Base-by-base conservation (phyloP, 1,140 invertebrate species). In the Rhagoletis zephyria region DNA sequence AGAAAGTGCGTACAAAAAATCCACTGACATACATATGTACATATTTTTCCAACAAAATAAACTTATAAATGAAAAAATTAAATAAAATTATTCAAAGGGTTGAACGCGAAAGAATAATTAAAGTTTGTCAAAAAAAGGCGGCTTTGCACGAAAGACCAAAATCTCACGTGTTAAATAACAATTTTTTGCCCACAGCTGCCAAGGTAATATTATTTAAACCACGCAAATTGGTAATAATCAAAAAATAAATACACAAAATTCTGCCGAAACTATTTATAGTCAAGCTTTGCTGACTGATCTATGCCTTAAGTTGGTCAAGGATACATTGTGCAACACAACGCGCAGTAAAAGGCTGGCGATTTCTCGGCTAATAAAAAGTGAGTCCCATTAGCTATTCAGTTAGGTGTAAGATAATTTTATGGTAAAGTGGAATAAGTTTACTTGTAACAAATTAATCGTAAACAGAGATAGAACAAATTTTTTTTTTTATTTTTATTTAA, bases 61-160 rank as follows among this genome's bases (percentile, higher is more conserved):
- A 63, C 4, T 51, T 40, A 85, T 9, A 65, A 16, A 85, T 88
- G 88, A 85, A 90, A 88, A 90, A 89, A 89, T 88, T 81, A 87
- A 88, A 88, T 89, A 87, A 89, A 89, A 87, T 86, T 70, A 30
- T 30, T 30, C 30, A 30, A 30, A 30, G 30, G 30, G 30, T 30
- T 30, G 0, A 30, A 30, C 30, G 30, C 30, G 0, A 77, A 87
- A 77, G 59, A n/a, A 87, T 42, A 51, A 51, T 56, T 5, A 87
- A 56, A 87, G 42, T 0, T 12, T 51, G 48, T 4, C 48, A 67
- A 56, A 51, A 51, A 30, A 30, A 30, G 30, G 30, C 30, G 30
- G 30, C 30, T 30, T 30, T 30, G 16, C 16, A 56, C 48, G 16
- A 81, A 81, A 19, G 19, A 9, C 70, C 30, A 14, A 51, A 81